These are phyloP conservation scores for Ellobium chinense DNA, from an alignment of 2,888 invertebrate species.

Conservation along the genomic window DNA sequence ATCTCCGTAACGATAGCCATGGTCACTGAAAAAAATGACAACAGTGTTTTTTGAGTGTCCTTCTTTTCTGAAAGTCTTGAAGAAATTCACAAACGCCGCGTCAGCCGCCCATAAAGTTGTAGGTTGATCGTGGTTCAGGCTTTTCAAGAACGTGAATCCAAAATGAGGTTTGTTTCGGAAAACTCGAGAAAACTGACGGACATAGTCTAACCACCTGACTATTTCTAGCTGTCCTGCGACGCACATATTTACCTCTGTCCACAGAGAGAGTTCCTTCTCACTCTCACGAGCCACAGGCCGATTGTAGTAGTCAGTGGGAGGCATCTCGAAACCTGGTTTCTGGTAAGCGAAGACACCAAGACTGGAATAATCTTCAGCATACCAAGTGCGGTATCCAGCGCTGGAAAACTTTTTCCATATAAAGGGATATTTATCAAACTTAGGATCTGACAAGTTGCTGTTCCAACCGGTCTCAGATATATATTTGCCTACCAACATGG, in stretches of 20 bases:
- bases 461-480: conserved; percentile 55
- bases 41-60: conserved; percentile 67
- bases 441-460: conserved; percentile 46
- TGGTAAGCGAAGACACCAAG: no score
- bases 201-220: conserved; percentile 85
- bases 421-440: conserved; percentile 82
- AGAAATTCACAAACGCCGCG: conserved; percentile 82
- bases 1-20: conserved; percentile 92
- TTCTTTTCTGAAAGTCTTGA: conserved; percentile 80
- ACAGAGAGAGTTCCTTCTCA: conserved; percentile 68
- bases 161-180: conserved; percentile 85
- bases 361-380: no score
- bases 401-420: conserved; percentile 94
- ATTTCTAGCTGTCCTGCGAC: conserved; percentile 86
- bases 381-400: no score
- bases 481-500: conserved; percentile 82
- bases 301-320: no score
- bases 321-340: no score
- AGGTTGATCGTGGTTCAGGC: conserved; percentile 90
- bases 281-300: conserved; percentile 85
- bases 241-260: conserved; percentile 80
- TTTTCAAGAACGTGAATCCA: conserved; percentile 90
- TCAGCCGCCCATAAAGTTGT: conserved; percentile 89
- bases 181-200: conserved; percentile 81
- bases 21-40: conserved; percentile 86